Evolutionary conservation across 2,113 vertebrate genomes (phyloP).

Genomic region (Myotis brandtii): DNA sequence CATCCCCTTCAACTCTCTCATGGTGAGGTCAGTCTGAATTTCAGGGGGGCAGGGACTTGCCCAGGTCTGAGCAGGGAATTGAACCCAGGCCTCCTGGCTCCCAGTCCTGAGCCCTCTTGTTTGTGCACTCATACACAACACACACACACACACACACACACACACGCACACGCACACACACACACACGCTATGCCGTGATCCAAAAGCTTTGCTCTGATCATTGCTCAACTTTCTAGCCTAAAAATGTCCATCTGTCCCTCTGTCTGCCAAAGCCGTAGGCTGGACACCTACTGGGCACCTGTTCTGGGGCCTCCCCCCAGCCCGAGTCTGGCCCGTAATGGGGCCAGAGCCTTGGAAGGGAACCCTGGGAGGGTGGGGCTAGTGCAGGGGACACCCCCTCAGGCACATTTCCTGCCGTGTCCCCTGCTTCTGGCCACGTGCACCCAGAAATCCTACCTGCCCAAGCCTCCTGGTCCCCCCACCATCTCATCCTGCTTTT

Average conservation of each 20-base stretch:
- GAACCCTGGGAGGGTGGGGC: not conserved
- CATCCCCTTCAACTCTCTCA: not conserved
- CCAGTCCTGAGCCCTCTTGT: not conserved
- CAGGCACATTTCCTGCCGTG: not conserved
- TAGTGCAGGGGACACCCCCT: not conserved
- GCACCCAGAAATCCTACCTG: not conserved
- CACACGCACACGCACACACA: not conserved
- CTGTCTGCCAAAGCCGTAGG: slow-evolving; percentile 55
- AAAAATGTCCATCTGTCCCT: slow-evolving; percentile 50
- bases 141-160: not conserved
- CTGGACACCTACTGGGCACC: not conserved
- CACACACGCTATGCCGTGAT: not conserved
- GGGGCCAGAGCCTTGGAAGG: not conserved
- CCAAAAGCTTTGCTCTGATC: slow-evolving; percentile 17
- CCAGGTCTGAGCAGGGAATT: not conserved
- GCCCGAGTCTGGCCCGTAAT: not conserved
- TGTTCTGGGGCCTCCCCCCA: not conserved
- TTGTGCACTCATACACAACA: not conserved
- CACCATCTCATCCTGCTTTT: no score
- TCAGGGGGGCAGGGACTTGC: not conserved
- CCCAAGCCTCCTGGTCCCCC: not conserved
- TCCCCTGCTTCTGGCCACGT: not conserved
- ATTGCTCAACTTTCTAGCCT: slow-evolving; percentile 46
- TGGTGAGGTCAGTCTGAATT: not conserved
- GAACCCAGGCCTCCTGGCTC: not conserved